Evolutionary conservation across 2,797 vertebrate genomes (phyloP).

Genomic region (Argyrosomus regius): DNA sequence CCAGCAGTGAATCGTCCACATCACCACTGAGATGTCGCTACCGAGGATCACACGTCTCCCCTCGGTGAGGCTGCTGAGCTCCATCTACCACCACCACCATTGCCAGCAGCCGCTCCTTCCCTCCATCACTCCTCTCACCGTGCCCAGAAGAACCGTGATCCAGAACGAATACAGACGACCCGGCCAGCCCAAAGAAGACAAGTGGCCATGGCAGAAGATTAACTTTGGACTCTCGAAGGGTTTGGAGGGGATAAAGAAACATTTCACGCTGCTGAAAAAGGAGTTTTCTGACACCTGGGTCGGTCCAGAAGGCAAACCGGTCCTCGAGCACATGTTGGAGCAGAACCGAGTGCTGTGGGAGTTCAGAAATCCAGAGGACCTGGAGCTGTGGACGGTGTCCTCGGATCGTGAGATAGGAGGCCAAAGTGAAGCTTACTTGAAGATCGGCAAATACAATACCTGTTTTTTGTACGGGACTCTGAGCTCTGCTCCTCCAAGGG

Average conservation of each 20-base stretch:
- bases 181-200: slow-evolving; percentile 79
- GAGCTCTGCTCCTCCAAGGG: slow-evolving; percentile 85
- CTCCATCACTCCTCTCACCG: slow-evolving; percentile 22
- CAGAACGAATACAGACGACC: slow-evolving; percentile 87
- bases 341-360: slow-evolving; percentile 92
- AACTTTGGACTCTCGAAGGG: slow-evolving; percentile 87
- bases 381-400: slow-evolving; percentile 91
- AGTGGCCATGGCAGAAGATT: slow-evolving; percentile 81
- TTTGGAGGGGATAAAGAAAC: slow-evolving; percentile 85
- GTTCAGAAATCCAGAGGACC: slow-evolving; percentile 90
- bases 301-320: slow-evolving; percentile 85
- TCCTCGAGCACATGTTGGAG: slow-evolving; percentile 85
- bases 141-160: slow-evolving; percentile 57
- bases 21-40: slow-evolving; percentile 63
- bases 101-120: slow-evolving; percentile 40
- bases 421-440: slow-evolving; percentile 88
- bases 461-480: slow-evolving; percentile 91
- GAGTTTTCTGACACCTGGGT: slow-evolving; percentile 80
- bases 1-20: slow-evolving; percentile 45
- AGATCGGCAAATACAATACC: slow-evolving; percentile 88
- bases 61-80: slow-evolving; percentile 54
- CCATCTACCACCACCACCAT: slow-evolving; percentile 41
- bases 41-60: slow-evolving; percentile 54
- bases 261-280: slow-evolving; percentile 85
- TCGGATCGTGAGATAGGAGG: slow-evolving; percentile 94